Evolutionary conservation across 1,140 invertebrate genomes (phyloP).

Genomic region (Trachymyrmex septentrionalis): DNA sequence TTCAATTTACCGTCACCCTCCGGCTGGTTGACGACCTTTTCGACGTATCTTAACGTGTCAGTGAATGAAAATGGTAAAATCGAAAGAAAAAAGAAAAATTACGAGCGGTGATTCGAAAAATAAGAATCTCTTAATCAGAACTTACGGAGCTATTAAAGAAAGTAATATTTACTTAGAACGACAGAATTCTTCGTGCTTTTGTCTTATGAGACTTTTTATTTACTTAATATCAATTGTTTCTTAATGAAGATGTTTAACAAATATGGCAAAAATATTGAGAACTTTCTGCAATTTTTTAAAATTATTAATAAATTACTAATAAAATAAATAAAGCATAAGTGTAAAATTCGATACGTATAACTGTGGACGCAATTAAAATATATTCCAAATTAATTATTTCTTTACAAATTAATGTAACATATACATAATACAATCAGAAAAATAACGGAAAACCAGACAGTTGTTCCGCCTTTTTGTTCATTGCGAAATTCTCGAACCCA

Average conservation of each 20-base stretch:
- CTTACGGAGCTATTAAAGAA: neutral
- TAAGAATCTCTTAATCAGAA: neutral
- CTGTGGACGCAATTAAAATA: neutral
- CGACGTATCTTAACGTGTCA: slow-evolving; percentile 12
- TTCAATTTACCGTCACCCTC: slow-evolving; percentile 80
- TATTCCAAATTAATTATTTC: neutral
- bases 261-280: neutral
- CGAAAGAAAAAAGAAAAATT: neutral
- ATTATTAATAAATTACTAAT: neutral
- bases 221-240: neutral
- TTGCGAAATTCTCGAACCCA: slow-evolving; percentile 4
- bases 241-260: neutral
- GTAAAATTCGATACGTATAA: neutral
- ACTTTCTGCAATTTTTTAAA: neutral
- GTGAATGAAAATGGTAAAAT: slow-evolving; percentile 24
- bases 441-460: neutral
- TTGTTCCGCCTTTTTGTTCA: neutral
- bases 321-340: neutral
- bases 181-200: neutral
- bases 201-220: neutral
- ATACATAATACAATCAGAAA: neutral
- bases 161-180: slow-evolving; percentile 34
- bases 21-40: slow-evolving; percentile 34
- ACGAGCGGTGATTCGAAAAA: neutral
- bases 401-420: neutral